Evolutionary conservation across 2,797 vertebrate species (phyloP), one percentile per base, ranked within the genome.

Genomic region (Clarias platycephalus): DNA sequence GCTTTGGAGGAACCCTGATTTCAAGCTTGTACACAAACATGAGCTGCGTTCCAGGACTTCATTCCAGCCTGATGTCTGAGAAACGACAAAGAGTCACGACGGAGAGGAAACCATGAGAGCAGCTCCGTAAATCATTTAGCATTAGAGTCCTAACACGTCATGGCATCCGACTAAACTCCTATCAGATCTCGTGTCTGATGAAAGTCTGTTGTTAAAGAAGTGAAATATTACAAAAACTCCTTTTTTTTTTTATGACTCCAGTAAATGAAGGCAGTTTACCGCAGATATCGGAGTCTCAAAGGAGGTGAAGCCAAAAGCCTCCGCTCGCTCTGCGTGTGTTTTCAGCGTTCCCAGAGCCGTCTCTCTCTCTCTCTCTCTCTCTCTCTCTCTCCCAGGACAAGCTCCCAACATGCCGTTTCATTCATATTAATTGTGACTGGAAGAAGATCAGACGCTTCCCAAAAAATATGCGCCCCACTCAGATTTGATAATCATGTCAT

Each of bases 401-500:
- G n/a, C 83, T 80, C 82, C 68, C 84, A n/a, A 63, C 84, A 28
- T 67, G 66, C 62, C 26, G 81, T 76, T 88, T 88, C 86, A 86
- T 82, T 86, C 82, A 88, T 83, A 89, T 88, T 88, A 88, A 88
- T 87, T 80, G 75, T 80, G 83, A 86, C 81, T 88, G 88, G 85
- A 87, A 87, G 82, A 77, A 87, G 83, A 89, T 89, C 88, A 88
- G 85, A 84, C 84, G 62, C 83, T 82, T 62, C 66, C 72, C 85
- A 64, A 80, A 85, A 87, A 87, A 81, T 84, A 85, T 57, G 68
- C 53, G 24, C 37, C 72, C 8, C 53, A 55, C 82, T 87, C 84
- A 87, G 83, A 85, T 90, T 88, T 88, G 86, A 89, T 88, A 84
- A 89, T 86, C 83, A 87, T 72, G 86, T 82, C 75, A 86, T 78